Percentiles rank a stretch among this genome's conserved stretches.
Conservation (phyloP, 2,113 vertebrate species). For the Leptobrachium ailaonicum region DNA sequence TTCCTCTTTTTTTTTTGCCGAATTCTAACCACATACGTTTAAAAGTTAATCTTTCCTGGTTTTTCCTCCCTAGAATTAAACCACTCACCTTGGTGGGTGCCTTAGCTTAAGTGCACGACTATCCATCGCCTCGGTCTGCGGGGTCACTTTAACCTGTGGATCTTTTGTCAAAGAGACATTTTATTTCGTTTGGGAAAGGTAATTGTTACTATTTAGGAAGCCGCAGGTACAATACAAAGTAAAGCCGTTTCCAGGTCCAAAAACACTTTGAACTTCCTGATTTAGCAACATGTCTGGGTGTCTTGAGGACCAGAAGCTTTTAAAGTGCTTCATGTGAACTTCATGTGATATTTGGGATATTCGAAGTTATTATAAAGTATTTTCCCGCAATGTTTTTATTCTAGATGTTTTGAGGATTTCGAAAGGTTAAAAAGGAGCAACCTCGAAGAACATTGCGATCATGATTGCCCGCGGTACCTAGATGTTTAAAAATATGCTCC, state of each 20-base stretch:
- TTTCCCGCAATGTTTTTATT: no score
- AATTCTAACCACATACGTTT: background rate
- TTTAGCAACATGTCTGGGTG: background rate
- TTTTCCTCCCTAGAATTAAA: background rate
- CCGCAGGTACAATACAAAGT: background rate
- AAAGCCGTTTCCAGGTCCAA: no score
- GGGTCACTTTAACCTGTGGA: background rate
- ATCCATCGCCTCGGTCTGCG: background rate
- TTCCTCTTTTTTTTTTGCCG: no score
- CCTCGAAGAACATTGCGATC: no score
- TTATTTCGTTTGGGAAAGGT: background rate
- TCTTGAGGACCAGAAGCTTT: background rate
- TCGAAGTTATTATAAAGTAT: no score
- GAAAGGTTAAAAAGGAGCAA: no score
- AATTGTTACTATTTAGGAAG: background rate
- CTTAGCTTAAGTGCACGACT: constrained; percentile 30
- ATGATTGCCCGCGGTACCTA: no score
- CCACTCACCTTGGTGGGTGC: background rate
- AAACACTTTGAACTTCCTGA: background rate
- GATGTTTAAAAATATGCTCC: no score
- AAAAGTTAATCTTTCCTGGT: background rate
- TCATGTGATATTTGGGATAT: no score
- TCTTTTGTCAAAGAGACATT: background rate
- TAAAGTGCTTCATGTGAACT: background rate
- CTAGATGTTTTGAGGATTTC: no score